phyloP scores from a whole-genome alignment of 1,140 invertebrate species.

The Conus ventricosus region DNA sequence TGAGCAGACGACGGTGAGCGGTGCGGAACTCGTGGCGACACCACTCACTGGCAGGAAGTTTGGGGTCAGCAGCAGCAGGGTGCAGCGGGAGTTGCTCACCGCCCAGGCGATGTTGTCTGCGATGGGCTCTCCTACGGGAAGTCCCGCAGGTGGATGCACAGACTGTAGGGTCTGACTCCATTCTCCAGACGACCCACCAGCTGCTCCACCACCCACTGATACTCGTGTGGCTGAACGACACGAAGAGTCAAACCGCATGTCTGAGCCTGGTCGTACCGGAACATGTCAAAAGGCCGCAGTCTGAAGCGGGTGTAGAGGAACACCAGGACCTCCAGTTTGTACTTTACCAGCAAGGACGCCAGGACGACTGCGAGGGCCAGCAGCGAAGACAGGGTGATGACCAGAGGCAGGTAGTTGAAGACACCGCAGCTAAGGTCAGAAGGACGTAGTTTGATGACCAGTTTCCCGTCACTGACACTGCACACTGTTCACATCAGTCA shows the following conservation, averaged over 20 bases:
- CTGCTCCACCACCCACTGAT: constrained; percentile 89
- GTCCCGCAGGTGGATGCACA: constrained; percentile 93
- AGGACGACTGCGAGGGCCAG: constrained; percentile 26
- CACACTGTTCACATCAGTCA: constrained; percentile 25
- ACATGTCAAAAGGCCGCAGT: constrained; percentile 34
- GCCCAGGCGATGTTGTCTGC: constrained; percentile 80
- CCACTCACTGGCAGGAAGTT: constrained; percentile 82
- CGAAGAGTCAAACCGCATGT: constrained; percentile 85
- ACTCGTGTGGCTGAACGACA: constrained; percentile 95
- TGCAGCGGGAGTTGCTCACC: constrained; percentile 79
- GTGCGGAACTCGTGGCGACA: constrained; percentile 82
- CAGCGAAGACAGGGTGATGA: constrained; percentile 32
- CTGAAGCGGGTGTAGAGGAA: constrained; percentile 44
- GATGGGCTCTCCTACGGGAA: constrained; percentile 87
- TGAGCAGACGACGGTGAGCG: constrained; percentile 92
- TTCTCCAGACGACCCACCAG: constrained; percentile 90
- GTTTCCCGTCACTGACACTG: constrained; percentile 35
- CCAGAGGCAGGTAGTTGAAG: constrained; percentile 24
- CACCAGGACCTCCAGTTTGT: constrained; percentile 38
- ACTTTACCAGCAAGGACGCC: constrained; percentile 34
- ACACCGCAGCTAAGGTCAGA: constrained; percentile 39
- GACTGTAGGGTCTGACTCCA: constrained; percentile 87
- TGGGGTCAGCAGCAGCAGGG: constrained; percentile 81
- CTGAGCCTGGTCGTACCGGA: constrained; percentile 23
- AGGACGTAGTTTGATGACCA: constrained; percentile 25